phyloP scores from a whole-genome alignment of 1,140 invertebrate genomes.

The Drosophila novamexicana region DNA sequence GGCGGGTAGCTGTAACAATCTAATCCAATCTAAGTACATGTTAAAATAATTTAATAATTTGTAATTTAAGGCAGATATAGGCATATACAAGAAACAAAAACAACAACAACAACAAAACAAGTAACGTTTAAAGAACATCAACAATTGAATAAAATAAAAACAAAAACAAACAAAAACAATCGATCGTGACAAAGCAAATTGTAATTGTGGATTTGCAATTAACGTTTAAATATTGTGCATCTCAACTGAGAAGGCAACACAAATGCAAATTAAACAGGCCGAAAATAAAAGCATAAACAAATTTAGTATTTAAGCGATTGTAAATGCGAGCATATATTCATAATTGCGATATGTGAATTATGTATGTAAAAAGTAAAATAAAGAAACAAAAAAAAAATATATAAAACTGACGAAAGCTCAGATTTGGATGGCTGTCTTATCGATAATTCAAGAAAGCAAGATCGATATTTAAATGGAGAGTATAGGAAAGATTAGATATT shows the following conservation, averaged over 20 bases:
- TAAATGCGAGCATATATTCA: slow-evolving; percentile 75
- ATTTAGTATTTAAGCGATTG: slow-evolving; percentile 74
- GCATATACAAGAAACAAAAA: slow-evolving; percentile 66
- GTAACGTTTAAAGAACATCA: slow-evolving; percentile 26
- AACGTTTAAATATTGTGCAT: slow-evolving; percentile 34
- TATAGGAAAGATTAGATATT: too few relatives aligned
- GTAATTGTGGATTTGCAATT: slow-evolving; percentile 51
- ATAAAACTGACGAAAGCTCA: slow-evolving; percentile 45
- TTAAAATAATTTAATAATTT: slow-evolving; percentile 83
- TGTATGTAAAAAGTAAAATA: slow-evolving; percentile 82
- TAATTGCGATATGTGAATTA: slow-evolving; percentile 74
- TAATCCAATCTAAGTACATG: slow-evolving; percentile 82
- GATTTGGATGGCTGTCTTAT: not conserved
- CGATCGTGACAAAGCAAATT: slow-evolving; percentile 70
- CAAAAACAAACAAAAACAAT: slow-evolving; percentile 34
- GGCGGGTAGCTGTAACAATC: slow-evolving; percentile 82
- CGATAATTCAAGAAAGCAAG: too few relatives aligned
- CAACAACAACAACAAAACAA: slow-evolving; percentile 49
- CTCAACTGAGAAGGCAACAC: slow-evolving; percentile 42
- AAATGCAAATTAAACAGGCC: slow-evolving; percentile 34
- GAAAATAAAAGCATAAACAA: slow-evolving; percentile 73
- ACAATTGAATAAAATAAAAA: slow-evolving; percentile 45
- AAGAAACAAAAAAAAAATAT: slow-evolving; percentile 81
- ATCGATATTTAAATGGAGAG: too few relatives aligned
- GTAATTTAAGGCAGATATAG: slow-evolving; percentile 75